phyloP scores from a whole-genome alignment of 2,797 vertebrate genomes.

The Phrynocephalus forsythii region DNA sequence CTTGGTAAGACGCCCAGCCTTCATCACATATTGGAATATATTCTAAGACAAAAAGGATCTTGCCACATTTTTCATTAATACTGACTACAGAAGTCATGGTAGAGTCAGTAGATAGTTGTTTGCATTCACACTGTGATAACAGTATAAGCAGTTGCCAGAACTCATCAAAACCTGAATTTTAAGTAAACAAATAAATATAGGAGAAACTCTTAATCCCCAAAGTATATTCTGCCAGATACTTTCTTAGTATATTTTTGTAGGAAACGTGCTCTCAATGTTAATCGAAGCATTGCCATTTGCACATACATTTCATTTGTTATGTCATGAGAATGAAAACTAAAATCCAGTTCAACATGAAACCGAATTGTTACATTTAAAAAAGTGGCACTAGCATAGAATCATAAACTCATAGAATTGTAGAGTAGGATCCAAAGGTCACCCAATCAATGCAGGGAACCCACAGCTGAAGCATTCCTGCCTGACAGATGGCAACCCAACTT shows the following conservation, averaged over 20 bases:
- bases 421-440: too few relatives aligned
- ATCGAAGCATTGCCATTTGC: too few relatives aligned
- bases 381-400: too few relatives aligned
- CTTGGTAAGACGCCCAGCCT: neutral
- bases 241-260: neutral
- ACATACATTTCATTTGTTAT: too few relatives aligned
- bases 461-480: too few relatives aligned
- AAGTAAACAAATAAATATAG: neutral
- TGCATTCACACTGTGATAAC: neutral
- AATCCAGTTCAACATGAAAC: too few relatives aligned
- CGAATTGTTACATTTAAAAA: too few relatives aligned
- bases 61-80: neutral
- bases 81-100: neutral
- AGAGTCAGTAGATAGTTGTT: neutral
- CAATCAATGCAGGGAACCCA: too few relatives aligned
- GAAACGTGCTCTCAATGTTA: neutral
- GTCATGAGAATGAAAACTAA: too few relatives aligned
- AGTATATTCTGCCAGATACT: neutral
- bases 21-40: neutral
- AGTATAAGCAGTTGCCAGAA: neutral
- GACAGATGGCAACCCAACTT: too few relatives aligned
- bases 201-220: neutral
- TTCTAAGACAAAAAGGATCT: too few relatives aligned
- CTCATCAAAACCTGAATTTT: neutral
- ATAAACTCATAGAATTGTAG: too few relatives aligned